Base-by-base conservation (phyloP, 2,888 invertebrate species). In the Tenthredo scrophulariae region DNA sequence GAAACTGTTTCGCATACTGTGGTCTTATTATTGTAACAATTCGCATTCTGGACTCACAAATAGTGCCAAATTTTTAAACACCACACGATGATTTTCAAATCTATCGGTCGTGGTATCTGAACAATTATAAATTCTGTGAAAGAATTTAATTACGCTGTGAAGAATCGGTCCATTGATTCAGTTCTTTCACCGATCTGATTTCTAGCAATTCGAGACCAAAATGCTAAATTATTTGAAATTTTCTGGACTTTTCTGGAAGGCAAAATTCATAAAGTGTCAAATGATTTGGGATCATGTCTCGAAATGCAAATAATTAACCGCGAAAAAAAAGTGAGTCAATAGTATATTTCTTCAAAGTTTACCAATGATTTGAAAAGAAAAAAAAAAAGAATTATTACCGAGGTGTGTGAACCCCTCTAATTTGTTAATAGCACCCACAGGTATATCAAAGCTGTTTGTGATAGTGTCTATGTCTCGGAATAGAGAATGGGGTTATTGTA, bases 401-500 rank as follows among this genome's bases (percentile, higher is more conserved):
- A 2, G 40, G 40, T 40, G 10, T 40, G 10, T 40, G 40, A 10
- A 10, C 40, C 40, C 7, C 10, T 2, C 2, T 10, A 50, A 50
- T 50, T 18, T 15, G 4, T 7, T n/a, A 54, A 54, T 1, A 54
- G 7, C 18, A 7, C 54, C 54, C 7, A n/a, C 54, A 54, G n/a
- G 54, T 5, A n/a, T 54, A n/a, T 54, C 54, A 7, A 54, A n/a
- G 54, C n/a, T n/a, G 10, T 5, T n/a, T 54, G 18, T 2, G 18
- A 62, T 26, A 10, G 22, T 62, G 62, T 62, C 22, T 22, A 26
- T 26, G 37, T 10, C 7, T 13, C 26, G 62, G 2, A 62, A 33
- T 18, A 33, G 67, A 29, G 22, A 67, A 67, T 67, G 26, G 67
- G 67, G 67, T 33, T 67, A 67, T 67, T 67, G 15, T 18, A 67